These are phyloP conservation scores for Magallana ariakensis DNA, from an alignment of 1,140 invertebrate species.

Conservation along the genomic window DNA sequence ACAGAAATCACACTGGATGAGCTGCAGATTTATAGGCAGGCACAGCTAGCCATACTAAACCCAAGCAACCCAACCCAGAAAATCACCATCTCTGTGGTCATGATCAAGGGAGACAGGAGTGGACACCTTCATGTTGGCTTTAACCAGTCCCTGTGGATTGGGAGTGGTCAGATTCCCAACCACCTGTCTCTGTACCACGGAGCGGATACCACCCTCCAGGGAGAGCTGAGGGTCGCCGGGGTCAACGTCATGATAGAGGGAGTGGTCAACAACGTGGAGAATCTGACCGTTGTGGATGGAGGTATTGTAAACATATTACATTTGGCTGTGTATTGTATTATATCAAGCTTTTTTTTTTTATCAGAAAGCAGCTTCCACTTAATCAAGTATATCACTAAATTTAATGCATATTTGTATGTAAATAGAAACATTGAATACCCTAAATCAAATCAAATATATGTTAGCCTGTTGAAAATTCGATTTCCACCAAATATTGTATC, in stretches of 20 bases:
- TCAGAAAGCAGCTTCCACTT: not conserved
- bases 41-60: constrained; percentile 66
- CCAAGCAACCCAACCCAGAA: constrained; percentile 45
- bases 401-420: not conserved
- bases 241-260: constrained; percentile 69
- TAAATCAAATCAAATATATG: too few relatives aligned
- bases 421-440: not conserved
- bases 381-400: not conserved
- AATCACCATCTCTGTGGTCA: constrained; percentile 57
- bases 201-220: constrained; percentile 65
- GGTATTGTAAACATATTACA: constrained; percentile 48
- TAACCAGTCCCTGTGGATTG: constrained; percentile 70
- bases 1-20: constrained; percentile 55
- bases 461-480: too few relatives aligned
- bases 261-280: constrained; percentile 70
- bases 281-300: constrained; percentile 71
- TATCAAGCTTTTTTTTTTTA: not conserved
- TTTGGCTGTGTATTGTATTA: not conserved
- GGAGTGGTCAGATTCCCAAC: constrained; percentile 65
- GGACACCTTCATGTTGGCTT: constrained; percentile 71
- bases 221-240: constrained; percentile 69
- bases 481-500: too few relatives aligned
- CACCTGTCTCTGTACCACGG: constrained; percentile 68
- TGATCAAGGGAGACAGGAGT: constrained; percentile 66
- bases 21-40: constrained; percentile 66